A percentile compares a stretch with the other conserved stretches of the same genome.
Conservation (phyloP, 1,140 invertebrate genomes). For the Cyclina sinensis region DNA sequence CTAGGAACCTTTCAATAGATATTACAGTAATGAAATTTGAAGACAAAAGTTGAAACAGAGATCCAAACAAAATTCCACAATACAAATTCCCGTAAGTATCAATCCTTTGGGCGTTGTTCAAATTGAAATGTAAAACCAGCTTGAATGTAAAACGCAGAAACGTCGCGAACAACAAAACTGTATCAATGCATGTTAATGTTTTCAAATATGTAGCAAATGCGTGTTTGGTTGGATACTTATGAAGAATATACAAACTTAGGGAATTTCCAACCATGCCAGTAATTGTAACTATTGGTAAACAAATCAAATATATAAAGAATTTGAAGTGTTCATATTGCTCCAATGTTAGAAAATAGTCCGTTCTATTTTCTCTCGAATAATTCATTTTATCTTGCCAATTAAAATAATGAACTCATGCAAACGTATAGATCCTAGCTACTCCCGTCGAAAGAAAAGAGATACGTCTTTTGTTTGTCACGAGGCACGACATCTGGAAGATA, state of each 20-base stretch:
- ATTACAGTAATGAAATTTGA: constrained; percentile 3
- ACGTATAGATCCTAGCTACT: no score
- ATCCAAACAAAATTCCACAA: background rate
- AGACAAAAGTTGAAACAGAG: background rate
- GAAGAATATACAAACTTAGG: constrained; percentile 8
- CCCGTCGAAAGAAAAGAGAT: no score
- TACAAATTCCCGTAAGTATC: background rate
- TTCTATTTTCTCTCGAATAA: background rate
- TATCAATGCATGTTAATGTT: background rate
- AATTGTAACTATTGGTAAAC: background rate
- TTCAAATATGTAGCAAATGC: constrained; percentile 1
- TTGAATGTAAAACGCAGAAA: background rate
- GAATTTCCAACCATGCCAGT: background rate
- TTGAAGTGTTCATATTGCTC: background rate
- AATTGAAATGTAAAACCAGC: background rate
- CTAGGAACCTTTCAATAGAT: background rate
- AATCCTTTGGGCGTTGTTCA: background rate
- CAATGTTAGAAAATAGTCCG: background rate
- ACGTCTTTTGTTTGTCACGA: no score
- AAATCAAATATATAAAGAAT: constrained; percentile 5
- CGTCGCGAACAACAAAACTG: background rate
- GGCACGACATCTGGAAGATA: no score
- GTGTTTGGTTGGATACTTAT: background rate
- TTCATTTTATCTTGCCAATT: background rate
- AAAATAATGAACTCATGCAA: no score